These are phyloP conservation scores for Melanotaenia parkinsoni DNA, from an alignment of 2,797 vertebrate species.

Conservation along the genomic window DNA sequence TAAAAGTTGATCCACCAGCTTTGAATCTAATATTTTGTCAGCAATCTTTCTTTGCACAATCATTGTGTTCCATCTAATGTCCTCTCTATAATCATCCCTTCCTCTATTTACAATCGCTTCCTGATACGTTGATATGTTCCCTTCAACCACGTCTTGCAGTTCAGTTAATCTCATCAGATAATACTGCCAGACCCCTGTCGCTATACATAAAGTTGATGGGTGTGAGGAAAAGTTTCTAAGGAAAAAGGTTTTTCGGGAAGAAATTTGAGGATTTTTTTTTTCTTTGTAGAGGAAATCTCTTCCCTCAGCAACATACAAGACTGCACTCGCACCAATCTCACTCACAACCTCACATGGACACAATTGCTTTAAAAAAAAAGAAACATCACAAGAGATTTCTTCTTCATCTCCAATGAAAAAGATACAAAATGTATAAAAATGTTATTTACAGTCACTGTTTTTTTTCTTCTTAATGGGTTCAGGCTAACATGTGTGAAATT, in stretches of 20 bases:
- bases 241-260: slow-evolving; percentile 48
- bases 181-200: slow-evolving; percentile 60
- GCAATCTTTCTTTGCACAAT: slow-evolving; percentile 57
- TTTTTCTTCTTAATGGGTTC: slow-evolving; percentile 31
- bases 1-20: slow-evolving; percentile 28
- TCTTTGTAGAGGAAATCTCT: slow-evolving; percentile 26
- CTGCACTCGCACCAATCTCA: slow-evolving; percentile 66
- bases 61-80: slow-evolving; percentile 65
- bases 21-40: slow-evolving; percentile 25
- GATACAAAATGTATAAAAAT: slow-evolving; percentile 99
- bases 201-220: slow-evolving; percentile 60
- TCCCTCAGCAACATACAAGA: slow-evolving; percentile 63
- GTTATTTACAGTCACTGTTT: slow-evolving; percentile 84
- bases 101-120: slow-evolving; percentile 78
- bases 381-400: slow-evolving; percentile 93
- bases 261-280: slow-evolving; percentile 39
- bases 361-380: slow-evolving; percentile 55
- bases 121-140: slow-evolving; percentile 48
- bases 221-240: slow-evolving; percentile 57
- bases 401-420: slow-evolving; percentile 96
- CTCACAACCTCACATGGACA: slow-evolving; percentile 74
- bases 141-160: slow-evolving; percentile 42
- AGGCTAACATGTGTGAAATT: slow-evolving; percentile 57
- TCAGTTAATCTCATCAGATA: slow-evolving; percentile 69
- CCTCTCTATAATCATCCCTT: slow-evolving; percentile 63